A percentile compares a stretch with the other conserved stretches of the same genome.
These are phyloP conservation scores for Falco concolor DNA, from an alignment of 2,797 vertebrate species.

Conservation along the genomic window DNA sequence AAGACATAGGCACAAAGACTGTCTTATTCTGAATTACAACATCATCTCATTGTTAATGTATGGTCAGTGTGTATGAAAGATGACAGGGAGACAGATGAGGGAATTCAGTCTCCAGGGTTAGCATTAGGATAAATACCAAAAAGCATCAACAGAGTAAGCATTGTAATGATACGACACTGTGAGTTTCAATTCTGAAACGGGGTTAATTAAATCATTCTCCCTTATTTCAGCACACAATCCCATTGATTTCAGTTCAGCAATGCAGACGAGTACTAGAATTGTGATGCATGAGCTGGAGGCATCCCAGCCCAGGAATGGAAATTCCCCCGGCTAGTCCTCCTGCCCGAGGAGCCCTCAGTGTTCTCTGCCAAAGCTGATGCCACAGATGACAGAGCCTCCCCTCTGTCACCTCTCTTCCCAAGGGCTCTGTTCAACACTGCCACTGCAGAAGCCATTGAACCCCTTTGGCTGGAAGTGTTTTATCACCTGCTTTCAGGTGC, in stretches of 20 bases:
- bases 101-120: neutral
- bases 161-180: rapidly evolving
- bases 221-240: neutral
- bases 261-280: rapidly evolving
- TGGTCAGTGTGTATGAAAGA: neutral
- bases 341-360: rapidly evolving
- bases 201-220: neutral
- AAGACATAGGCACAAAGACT: neutral
- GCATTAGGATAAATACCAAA: neutral
- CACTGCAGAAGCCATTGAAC: neutral
- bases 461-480: neutral
- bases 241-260: neutral
- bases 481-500: neutral
- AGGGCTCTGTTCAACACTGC: neutral
- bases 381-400: neutral
- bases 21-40: neutral
- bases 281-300: rapidly evolving
- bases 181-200: neutral
- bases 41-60: neutral
- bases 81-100: neutral
- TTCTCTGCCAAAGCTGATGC: neutral
- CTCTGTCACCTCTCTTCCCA: neutral
- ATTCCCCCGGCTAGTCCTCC: neutral
- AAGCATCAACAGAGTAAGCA: neutral
- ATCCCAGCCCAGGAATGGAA: neutral